Evolutionary conservation across 2,797 vertebrate genomes (phyloP).

Genomic region (Lateolabrax maculatus): DNA sequence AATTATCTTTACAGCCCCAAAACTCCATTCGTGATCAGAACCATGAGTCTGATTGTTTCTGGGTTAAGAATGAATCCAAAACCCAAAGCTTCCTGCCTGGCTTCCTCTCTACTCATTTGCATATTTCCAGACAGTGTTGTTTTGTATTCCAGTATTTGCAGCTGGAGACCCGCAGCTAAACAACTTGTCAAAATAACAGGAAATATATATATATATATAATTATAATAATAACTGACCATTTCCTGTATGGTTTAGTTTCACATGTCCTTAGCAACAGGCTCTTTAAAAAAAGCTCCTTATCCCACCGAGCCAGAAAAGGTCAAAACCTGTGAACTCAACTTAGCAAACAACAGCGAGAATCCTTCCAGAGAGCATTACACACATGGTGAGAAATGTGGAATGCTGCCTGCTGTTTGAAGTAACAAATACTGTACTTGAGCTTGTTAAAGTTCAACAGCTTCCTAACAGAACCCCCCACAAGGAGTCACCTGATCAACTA

Average conservation of each 20-base stretch:
- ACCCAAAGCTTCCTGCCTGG: slow-evolving; percentile 5
- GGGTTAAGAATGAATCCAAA: slow-evolving; percentile 40
- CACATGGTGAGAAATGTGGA: slow-evolving; percentile 74
- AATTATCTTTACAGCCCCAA: slow-evolving; percentile 19
- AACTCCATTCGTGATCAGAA: slow-evolving; percentile 19
- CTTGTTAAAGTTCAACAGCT: slow-evolving; percentile 66
- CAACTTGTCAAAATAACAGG: slow-evolving; percentile 45
- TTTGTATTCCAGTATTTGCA: slow-evolving; percentile 47
- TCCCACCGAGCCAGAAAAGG: slow-evolving; percentile 47
- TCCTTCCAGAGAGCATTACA: slow-evolving; percentile 78
- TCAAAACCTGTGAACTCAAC: slow-evolving; percentile 63
- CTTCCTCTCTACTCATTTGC: slow-evolving; percentile 35
- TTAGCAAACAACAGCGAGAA: slow-evolving; percentile 73
- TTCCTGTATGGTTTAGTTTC: slow-evolving; percentile 53
- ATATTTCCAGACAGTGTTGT: slow-evolving; percentile 49
- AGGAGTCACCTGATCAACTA: slow-evolving; percentile 46
- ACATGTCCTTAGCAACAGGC: slow-evolving; percentile 61
- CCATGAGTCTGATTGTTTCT: slow-evolving; percentile 10
- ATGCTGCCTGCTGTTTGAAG: slow-evolving; percentile 61
- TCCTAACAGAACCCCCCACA: slow-evolving; percentile 20
- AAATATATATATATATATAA: slow-evolving; percentile 29
- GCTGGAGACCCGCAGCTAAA: slow-evolving; percentile 43
- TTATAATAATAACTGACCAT: slow-evolving; percentile 48
- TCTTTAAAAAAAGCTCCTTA: slow-evolving; percentile 42
- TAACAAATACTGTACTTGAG: slow-evolving; percentile 62